Base-by-base conservation (phyloP, 2,888 invertebrate genomes). In the Cryptus viduatorius region DNA sequence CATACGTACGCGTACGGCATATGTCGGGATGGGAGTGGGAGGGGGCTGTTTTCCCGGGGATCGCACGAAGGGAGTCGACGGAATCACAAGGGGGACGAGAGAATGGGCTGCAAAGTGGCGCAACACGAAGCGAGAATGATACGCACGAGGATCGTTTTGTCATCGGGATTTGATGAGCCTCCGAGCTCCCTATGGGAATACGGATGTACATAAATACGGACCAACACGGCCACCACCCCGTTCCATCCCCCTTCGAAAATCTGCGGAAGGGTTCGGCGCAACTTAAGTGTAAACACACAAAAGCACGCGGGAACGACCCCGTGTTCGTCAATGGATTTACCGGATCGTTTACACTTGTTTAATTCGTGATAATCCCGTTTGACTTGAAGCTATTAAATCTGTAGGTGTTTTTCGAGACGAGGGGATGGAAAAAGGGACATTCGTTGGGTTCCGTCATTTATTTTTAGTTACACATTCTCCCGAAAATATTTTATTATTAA, bases 121-220 rank as follows among this genome's bases (percentile, higher is more conserved):
- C 67, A 77, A 71, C 76, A 79, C 77, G 61, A 61, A 31, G 50
- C 61, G 79, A 53, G 79, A 72, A 37, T 48, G 65, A 68, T 29
- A 14, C 78, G 65, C 24, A 72, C 53, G 71, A 78, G 82, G 56
- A 84, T 84, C 87, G 87, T 91, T 91, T 90, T 91, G 91, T 92
- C 91, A 91, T 92, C 91, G 91, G 90, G 90, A 90, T 92, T 91
- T 92, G 91, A 92, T 91, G 90, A 91, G 89, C 89, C 89, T 61
- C 64, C 56, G 68, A 31, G 31, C 16, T 42, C 61, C 67, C 82
- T 82, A 16, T 31, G 78, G 78, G 82, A 80, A 48, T 79, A 14
- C 48, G 37, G 4, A 10, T 46, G 65, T 76, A 65, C 46, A 76
- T 65, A 76, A 65, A 76, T 50, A 76, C 50, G 37, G 61, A 53